phyloP scores from a whole-genome alignment of 2,113 vertebrate species.

The Tenrec ecaudatus region DNA sequence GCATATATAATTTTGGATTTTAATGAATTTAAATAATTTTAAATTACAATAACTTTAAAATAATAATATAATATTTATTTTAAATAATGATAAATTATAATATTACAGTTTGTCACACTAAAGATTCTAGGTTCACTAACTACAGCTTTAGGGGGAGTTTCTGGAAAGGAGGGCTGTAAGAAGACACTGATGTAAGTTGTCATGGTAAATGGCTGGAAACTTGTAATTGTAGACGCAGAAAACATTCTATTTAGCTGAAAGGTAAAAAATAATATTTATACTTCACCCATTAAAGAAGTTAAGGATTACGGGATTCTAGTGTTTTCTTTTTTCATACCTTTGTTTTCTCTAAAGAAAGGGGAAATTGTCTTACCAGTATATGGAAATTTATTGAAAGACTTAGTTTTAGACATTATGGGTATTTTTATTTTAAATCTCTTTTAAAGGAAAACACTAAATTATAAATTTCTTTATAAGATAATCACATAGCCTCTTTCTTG shows the following conservation, averaged over 20 bases:
- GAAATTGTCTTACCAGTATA: not conserved
- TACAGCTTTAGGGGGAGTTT: not conserved
- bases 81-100: too few relatives aligned
- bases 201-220: not conserved
- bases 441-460: constrained; percentile 12
- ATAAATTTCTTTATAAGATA: not conserved
- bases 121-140: constrained; percentile 1
- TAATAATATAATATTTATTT: too few relatives aligned
- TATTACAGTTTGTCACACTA: not conserved
- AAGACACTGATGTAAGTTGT: not conserved
- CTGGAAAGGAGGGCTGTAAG: not conserved
- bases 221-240: constrained; percentile 33
- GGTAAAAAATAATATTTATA: not conserved
- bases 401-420: not conserved
- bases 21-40: not conserved
- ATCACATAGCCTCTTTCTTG: too few relatives aligned
- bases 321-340: not conserved
- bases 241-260: not conserved
- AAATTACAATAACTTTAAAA: not conserved
- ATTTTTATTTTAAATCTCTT: not conserved
- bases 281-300: constrained; percentile 32
- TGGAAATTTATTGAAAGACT: not conserved
- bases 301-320: not conserved
- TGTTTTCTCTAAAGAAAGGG: not conserved
- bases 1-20: not conserved